Conservation (phyloP, 2,113 vertebrate genomes). For the Aegithalos caudatus region DNA sequence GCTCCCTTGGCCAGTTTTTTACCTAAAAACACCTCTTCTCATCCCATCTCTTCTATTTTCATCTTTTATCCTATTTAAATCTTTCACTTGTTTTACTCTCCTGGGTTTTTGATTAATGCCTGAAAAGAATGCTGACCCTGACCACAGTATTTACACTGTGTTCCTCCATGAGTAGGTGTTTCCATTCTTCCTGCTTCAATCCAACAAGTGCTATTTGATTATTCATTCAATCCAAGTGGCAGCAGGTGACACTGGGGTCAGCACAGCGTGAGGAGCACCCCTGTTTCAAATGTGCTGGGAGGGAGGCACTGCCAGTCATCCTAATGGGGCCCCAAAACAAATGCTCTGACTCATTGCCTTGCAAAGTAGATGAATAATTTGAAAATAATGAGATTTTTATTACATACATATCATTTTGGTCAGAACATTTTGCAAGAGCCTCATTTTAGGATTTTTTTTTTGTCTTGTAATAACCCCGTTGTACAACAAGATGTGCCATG, state of each 20-base stretch:
- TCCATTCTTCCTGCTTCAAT: neutral
- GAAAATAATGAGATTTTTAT: neutral
- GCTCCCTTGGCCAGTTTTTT: neutral
- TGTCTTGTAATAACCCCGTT: neutral
- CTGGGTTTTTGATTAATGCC: neutral
- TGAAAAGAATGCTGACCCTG: neutral
- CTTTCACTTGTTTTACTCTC: neutral
- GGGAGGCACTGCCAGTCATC: neutral
- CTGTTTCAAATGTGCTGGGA: neutral
- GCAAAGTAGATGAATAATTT: neutral
- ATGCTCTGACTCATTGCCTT: neutral
- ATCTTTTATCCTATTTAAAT: neutral
- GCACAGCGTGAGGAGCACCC: neutral
- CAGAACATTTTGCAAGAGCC: neutral
- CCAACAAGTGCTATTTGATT: neutral
- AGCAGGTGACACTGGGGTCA: neutral
- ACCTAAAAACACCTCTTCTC: neutral
- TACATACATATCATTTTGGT: neutral
- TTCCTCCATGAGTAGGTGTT: neutral
- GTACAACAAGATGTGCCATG: neutral
- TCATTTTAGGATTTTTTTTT: neutral
- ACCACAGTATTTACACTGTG: neutral
- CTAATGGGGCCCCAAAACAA: neutral
- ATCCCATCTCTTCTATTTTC: neutral
- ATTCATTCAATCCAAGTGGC: neutral